Evolutionary conservation across 2,113 vertebrate genomes (phyloP), one percentile per base, ranked within the genome.

Genomic region (Dendropsophus ebraccatus): DNA sequence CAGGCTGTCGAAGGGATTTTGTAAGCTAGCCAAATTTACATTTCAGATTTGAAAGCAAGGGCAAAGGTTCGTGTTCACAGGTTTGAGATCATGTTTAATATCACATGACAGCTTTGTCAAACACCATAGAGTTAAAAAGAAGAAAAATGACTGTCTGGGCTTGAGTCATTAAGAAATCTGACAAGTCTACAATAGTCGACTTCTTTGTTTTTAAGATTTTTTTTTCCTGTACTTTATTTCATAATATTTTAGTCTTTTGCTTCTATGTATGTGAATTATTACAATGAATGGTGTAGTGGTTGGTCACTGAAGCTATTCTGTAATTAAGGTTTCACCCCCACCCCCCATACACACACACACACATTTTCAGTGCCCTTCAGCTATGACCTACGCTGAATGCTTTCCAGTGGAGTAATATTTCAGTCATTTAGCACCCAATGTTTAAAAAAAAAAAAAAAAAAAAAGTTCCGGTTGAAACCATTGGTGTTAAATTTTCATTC

Each of bases 81-180:
- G 93, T 94, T 92, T 89, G 93, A 93, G 94, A 92, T 93, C 90
- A 90, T 73, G 87, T 94, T 97, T 95, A 94, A 92, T 91, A 93
- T 95, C 95, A 93, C 91, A 94, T 90, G 93, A 93, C 94, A 95
- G 93, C 93, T 96, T 95, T 96, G 96, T 96, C 95, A 92, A 92
- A 92, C 89, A 89, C 90, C 80, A 85, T 88, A 85, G 89, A 87
- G 88, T 91, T 56, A 37, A 62, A 58, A 75, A 60, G 62, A 37
- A 74, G 30, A 54, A 85, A 1, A 79, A 87, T 86, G 90, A 91
- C 92, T 88, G 88, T 93, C 84, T 89, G 94, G 91, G 90, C 94
- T 95, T 89, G 81, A 88, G 86, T 75, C 45, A 89, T 84, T 50
- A 77, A 87, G 91, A 90, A 87, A 79, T 25, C 28, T 72, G 70